Base-by-base conservation (phyloP, 2,888 invertebrate species). In the Ophioninae sp. region DNA sequence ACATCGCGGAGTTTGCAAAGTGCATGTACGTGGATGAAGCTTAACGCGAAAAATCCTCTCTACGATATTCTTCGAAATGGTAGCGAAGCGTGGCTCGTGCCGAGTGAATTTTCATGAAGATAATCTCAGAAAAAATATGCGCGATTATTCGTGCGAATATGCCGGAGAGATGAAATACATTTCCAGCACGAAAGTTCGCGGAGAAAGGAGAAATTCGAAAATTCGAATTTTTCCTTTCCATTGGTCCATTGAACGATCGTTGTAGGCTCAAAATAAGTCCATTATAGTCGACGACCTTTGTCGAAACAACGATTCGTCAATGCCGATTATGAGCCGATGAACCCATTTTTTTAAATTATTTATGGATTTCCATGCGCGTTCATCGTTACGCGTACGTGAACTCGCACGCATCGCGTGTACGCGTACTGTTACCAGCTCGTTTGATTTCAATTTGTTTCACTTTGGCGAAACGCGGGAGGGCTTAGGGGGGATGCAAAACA, bases 391-490 rank as follows among this genome's bases (percentile, higher is more conserved):
- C 61, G 23, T 44, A 73, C 61, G 39, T 44, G 44, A 6, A 64
- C 8, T n/a, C n/a, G 10, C 44, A 73, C 23, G 39, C 8, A 63
- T 23, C 63, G 22, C 22, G 59, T 39, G 23, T 61, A 69, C 51
- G 30, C 51, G 44, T 59, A 23, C 20, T 68, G 69, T 61, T 51
- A 67, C 22, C 22, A 61, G 71, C 73, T 69, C 73, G 79, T 71
- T 79, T 41, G 41, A 79, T 82, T 74, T 72, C 61, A 72, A 83
- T 83, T 76, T 71, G 71, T 72, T 78, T 83, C 41, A 75, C 75
- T 78, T 74, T 59, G 44, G n/a, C 63, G 23, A 82, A 78, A 30
- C 63, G 65, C 41, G 23, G 71, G 17, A 37, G 51, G 10, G 23
- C 39, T 7, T 58, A 69, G 22, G 30, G 51, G 51, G 22, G 22